These are phyloP conservation scores for Anas flavirostris DNA, from an alignment of 2,797 vertebrate species.

Conservation along the genomic window DNA sequence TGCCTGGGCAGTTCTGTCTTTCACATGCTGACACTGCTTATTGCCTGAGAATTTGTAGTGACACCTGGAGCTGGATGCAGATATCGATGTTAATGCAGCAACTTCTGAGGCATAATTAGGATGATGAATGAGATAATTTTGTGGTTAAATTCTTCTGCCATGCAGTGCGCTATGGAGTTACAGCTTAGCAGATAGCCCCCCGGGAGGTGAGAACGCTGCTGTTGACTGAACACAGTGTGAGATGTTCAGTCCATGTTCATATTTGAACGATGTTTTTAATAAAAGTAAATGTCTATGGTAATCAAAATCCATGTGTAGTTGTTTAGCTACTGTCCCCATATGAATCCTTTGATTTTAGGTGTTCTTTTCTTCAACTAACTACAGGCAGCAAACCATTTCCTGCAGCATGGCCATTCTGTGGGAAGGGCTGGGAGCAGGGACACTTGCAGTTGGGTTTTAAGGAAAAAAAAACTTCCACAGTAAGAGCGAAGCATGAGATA, in stretches of 20 bases:
- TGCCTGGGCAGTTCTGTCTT: neutral
- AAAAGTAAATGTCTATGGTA: neutral
- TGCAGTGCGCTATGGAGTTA: neutral
- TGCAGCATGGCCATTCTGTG: neutral
- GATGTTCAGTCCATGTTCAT: neutral
- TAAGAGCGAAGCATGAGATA: neutral
- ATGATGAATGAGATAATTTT: slow-evolving; percentile 23
- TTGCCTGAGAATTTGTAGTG: neutral
- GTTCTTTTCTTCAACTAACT: neutral
- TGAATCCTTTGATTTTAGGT: neutral
- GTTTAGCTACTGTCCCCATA: neutral
- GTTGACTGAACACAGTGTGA: neutral
- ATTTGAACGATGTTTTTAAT: slow-evolving; percentile 47
- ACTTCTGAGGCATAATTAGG: neutral
- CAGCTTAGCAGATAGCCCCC: neutral
- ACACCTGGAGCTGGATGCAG: slow-evolving; percentile 17
- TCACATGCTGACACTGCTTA: neutral
- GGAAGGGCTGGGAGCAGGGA: neutral
- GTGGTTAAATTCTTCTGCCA: neutral
- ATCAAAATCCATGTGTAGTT: neutral
- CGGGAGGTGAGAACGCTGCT: neutral
- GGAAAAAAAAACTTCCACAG: neutral
- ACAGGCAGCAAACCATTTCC: neutral
- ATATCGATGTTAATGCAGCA: slow-evolving; percentile 28
- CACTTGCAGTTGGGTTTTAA: neutral